Evolutionary conservation across 2,797 vertebrate genomes (phyloP).

Genomic region (Anableps anableps): DNA sequence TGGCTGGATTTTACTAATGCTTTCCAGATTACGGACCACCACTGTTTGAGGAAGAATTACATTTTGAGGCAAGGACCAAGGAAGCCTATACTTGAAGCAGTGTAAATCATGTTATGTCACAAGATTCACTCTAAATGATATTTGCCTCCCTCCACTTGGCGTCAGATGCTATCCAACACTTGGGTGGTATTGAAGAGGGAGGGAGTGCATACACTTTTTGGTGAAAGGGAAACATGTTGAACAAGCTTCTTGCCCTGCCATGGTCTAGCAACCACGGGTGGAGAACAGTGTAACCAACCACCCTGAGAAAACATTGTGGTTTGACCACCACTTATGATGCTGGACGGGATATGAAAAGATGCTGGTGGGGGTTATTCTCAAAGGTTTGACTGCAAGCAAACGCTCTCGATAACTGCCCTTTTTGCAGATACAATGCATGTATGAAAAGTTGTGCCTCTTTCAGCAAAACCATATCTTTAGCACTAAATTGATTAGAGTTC

Average conservation of each 20-base stretch:
- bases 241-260: constrained; percentile 81
- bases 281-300: constrained; percentile 79
- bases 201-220: constrained; percentile 57
- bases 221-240: constrained; percentile 82
- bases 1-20: constrained; percentile 62
- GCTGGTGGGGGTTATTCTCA: constrained; percentile 54
- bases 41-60: constrained; percentile 61
- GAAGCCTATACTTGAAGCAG: constrained; percentile 67
- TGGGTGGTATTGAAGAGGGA: constrained; percentile 82
- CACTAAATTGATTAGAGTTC: constrained; percentile 27
- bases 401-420: constrained; percentile 23
- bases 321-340: constrained; percentile 81
- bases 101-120: constrained; percentile 84
- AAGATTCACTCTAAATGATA: constrained; percentile 60
- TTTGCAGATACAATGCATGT: constrained; percentile 26
- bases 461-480: constrained; percentile 19
- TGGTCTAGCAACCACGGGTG: constrained; percentile 79
- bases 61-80: constrained; percentile 41
- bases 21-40: constrained; percentile 72
- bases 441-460: constrained; percentile 28
- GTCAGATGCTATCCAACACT: constrained; percentile 67
- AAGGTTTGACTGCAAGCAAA: constrained; percentile 43
- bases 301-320: constrained; percentile 84
- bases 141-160: constrained; percentile 52
- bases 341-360: constrained; percentile 72